phyloP scores from a whole-genome alignment of 2,888 invertebrate species.

The Xestia sexstrigata region DNA sequence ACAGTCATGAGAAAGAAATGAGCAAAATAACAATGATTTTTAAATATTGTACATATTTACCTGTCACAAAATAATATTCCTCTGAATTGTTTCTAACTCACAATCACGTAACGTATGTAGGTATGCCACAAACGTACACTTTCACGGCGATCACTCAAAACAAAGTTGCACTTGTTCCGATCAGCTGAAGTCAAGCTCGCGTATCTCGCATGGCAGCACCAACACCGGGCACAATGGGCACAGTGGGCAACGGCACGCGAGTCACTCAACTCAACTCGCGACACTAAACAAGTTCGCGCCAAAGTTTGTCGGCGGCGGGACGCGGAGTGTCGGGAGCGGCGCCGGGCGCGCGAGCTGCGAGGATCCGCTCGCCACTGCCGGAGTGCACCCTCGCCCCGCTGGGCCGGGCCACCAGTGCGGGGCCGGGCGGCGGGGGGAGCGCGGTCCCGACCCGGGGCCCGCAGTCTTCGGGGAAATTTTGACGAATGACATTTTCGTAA shows the following conservation, averaged over 20 bases:
- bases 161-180: constrained; percentile 47
- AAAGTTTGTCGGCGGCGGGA: constrained; percentile 57
- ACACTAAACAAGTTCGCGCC: constrained; percentile 47
- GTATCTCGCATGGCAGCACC: background rate
- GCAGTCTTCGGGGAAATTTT: constrained; percentile 84
- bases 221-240: too few species aligned
- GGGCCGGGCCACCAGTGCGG: constrained; percentile 27
- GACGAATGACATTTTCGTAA: constrained; percentile 86
- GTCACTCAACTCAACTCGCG: constrained; percentile 1
- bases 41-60: constrained; percentile 46
- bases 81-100: constrained; percentile 30
- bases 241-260: background rate
- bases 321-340: constrained; percentile 54
- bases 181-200: background rate
- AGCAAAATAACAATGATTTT: background rate
- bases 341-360: constrained; percentile 58
- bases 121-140: constrained; percentile 39
- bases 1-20: background rate
- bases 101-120: constrained; percentile 28
- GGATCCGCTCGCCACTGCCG: constrained; percentile 61
- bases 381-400: constrained; percentile 53
- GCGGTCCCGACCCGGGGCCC: constrained; percentile 65
- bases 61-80: constrained; percentile 29
- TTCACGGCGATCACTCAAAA: constrained; percentile 42
- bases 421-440: constrained; percentile 5